Conservation (phyloP, 2,888 invertebrate species). For the Prosapia bicincta region DNA sequence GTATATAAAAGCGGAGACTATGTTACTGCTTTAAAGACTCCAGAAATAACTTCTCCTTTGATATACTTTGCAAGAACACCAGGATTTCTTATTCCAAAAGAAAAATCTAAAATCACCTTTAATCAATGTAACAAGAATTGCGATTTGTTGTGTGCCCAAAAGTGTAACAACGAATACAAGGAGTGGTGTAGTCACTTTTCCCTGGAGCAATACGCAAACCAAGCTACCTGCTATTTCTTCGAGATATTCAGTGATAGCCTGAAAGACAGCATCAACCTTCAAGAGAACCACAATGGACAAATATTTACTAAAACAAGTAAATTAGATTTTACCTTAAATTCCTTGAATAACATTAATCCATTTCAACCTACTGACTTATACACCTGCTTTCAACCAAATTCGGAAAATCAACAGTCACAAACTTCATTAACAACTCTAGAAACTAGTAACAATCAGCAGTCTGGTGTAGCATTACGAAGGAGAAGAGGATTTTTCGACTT, state of each 20-base stretch:
- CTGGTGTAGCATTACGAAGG: background rate
- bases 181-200: slow-evolving; percentile 18
- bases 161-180: slow-evolving; percentile 5
- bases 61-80: slow-evolving; percentile 20
- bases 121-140: slow-evolving; percentile 11
- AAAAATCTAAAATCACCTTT: background rate
- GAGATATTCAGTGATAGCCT: slow-evolving; percentile 4
- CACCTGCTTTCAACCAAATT: slow-evolving; percentile 14
- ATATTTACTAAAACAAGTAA: slow-evolving; percentile 11
- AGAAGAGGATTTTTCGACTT: slow-evolving; percentile 26
- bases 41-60: slow-evolving; percentile 10
- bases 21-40: slow-evolving; percentile 23
- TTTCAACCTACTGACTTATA: slow-evolving; percentile 16
- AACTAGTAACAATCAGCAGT: background rate
- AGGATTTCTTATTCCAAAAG: slow-evolving; percentile 3
- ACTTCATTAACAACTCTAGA: slow-evolving; percentile 22
- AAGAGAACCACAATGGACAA: slow-evolving; percentile 5
- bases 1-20: slow-evolving; percentile 4
- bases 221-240: slow-evolving; percentile 6
- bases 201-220: slow-evolving; percentile 5
- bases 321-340: slow-evolving; percentile 13
- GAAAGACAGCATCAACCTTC: background rate
- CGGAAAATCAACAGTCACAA: slow-evolving; percentile 21
- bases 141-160: slow-evolving; percentile 14
- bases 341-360: slow-evolving; percentile 16